phyloP scores from a whole-genome alignment of 2,113 vertebrate genomes.

The Monopterus albus region DNA sequence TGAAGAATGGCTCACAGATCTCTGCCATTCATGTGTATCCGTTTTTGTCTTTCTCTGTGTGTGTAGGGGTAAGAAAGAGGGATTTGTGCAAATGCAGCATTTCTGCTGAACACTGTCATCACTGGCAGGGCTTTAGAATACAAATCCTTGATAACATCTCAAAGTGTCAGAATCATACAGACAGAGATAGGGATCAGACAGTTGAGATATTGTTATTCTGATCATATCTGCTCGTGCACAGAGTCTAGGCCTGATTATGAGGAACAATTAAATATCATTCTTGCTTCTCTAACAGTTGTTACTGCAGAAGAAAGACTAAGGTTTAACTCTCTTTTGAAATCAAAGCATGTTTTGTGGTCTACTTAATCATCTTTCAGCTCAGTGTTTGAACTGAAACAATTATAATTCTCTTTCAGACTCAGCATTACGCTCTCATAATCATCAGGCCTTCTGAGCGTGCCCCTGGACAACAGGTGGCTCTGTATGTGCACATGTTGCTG shows the following conservation, averaged over 20 bases:
- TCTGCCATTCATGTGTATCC: conserved; percentile 40
- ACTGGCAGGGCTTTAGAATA: conserved; percentile 62
- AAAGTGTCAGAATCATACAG: conserved; percentile 75
- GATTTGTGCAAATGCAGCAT: conserved; percentile 75
- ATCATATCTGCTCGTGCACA: conserved; percentile 53
- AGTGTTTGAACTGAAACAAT: conserved; percentile 37
- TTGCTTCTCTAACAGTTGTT: conserved; percentile 42
- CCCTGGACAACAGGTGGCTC: conserved; percentile 31
- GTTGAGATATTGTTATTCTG: conserved; percentile 71
- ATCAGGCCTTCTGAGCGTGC: conserved; percentile 15
- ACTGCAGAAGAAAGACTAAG: conserved; percentile 21
- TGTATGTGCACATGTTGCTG: conserved; percentile 36
- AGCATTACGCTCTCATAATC: conserved; percentile 15
- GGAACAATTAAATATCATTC: conserved; percentile 65
- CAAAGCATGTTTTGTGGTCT: conserved; percentile 23
- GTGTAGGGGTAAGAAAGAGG: neutral
- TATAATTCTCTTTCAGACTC: conserved; percentile 31
- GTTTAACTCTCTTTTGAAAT: conserved; percentile 40
- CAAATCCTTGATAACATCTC: conserved; percentile 77
- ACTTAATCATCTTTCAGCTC: conserved; percentile 36
- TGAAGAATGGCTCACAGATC: conserved; percentile 73
- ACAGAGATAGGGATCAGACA: conserved; percentile 61
- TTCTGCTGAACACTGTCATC: conserved; percentile 55
- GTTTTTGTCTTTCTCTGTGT: conserved; percentile 13
- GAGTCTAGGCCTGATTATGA: conserved; percentile 52